A percentile compares a stretch with the other conserved stretches of the same genome.
These are phyloP conservation scores for Gryon sp. DNA, from an alignment of 1,140 invertebrate species.

Conservation along the genomic window DNA sequence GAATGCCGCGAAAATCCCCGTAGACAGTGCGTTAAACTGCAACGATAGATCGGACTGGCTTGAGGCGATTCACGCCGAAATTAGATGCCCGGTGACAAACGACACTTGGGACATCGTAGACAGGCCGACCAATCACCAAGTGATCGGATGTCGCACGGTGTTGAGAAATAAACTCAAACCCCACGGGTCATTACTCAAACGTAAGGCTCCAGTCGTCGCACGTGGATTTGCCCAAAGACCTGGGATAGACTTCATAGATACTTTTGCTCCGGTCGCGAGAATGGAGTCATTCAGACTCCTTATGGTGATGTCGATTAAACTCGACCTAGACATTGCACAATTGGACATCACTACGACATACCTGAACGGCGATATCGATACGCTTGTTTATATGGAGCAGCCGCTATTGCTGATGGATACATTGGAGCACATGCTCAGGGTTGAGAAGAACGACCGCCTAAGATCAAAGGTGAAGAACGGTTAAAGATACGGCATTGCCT, in stretches of 20 bases:
- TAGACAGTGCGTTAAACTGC: slow-evolving; percentile 2
- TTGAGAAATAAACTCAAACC: slow-evolving; percentile 13
- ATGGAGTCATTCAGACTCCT: slow-evolving; percentile 1
- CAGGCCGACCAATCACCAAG: slow-evolving; percentile 37
- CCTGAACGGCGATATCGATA: slow-evolving; percentile 66
- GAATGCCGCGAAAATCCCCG: slow-evolving; percentile 30
- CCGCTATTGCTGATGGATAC: slow-evolving; percentile 11
- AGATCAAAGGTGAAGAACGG: too few species aligned
- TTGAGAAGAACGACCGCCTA: background rate
- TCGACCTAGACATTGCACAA: slow-evolving; percentile 18
- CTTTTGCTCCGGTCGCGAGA: slow-evolving; percentile 43
- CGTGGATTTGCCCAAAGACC: slow-evolving; percentile 9
- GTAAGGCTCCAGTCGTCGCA: slow-evolving; percentile 10
- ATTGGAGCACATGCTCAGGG: background rate
- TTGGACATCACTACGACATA: slow-evolving; percentile 71
- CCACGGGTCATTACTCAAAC: background rate
- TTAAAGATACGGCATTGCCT: too few species aligned
- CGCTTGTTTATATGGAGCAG: slow-evolving; percentile 59
- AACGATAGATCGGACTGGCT: slow-evolving; percentile 62
- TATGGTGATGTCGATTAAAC: background rate
- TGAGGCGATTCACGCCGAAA: slow-evolving; percentile 68
- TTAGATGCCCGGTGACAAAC: slow-evolving; percentile 64
- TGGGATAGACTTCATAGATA: background rate
- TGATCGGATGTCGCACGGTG: slow-evolving; percentile 20
- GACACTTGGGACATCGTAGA: slow-evolving; percentile 64